Base-by-base conservation (phyloP, 2,113 vertebrate genomes). In the Orcinus orca region DNA sequence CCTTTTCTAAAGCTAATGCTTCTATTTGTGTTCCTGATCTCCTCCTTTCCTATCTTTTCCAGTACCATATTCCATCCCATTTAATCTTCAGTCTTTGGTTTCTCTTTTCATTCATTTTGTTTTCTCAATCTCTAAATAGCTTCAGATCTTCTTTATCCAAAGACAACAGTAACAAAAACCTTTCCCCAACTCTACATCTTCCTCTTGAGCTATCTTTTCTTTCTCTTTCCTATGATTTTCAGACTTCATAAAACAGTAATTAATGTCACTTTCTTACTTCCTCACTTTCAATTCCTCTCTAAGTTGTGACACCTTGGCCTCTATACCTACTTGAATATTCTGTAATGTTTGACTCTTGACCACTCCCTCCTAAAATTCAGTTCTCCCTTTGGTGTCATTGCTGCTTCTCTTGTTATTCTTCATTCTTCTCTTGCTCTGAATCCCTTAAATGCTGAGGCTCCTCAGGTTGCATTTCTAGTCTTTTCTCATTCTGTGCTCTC, bases 1-100 rank as follows among this genome's bases (percentile, higher is more conserved):
- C 33, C 10, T 98, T 86, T 93, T 67, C 31, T 95, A 86, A 96
- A 50, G 25, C 23, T 60, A 71, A 67, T 93, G 26, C 44, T 90
- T 88, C 62, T 80, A 33, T 79, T 92, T 62, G 47, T 74, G 44
- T 94, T 60, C 10, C 44, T 14, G 8, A 67, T 83, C 18, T 70
- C 63, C 74, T 76, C 76, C 25, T 33, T 84, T 50, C 36, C 25
- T 15, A 1, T 90, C 5, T 70, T 97, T 62, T 33, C 36, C 15
- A 90, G 36, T 21, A 79, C 20, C 33, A 8, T 89, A 31, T 44
- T 63, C 23, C 10, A 76, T 91, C 33, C 7, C 41, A 15, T 93
- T 96, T 92, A 93, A 93, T 77, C 17, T 73, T 63, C 14, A 86
- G 8, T 70, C 33, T 88, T 95, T 74, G 18, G 7, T 84, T 83